A percentile compares a stretch with the other conserved stretches of the same genome.
Evolutionary conservation across 2,888 invertebrate genomes (phyloP).

Genomic region (Ochropleura leucogaster): DNA sequence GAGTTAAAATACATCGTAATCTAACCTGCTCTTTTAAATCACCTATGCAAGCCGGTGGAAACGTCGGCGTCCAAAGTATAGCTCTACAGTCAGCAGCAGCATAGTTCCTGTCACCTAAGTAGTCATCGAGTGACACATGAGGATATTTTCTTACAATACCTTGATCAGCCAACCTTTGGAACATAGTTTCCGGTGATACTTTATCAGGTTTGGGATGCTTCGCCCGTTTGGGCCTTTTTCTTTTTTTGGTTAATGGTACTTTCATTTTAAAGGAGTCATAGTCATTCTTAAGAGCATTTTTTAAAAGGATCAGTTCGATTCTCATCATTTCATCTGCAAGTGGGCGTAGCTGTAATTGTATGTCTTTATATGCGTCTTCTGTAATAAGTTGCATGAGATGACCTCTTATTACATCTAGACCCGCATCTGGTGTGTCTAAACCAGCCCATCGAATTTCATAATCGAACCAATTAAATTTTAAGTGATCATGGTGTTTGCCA

Average conservation of each 20-base stretch:
- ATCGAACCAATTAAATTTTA: slow-evolving; percentile 74
- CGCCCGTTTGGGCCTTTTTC: slow-evolving; percentile 82
- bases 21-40: slow-evolving; percentile 91
- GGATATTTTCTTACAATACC: slow-evolving; percentile 93
- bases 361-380: slow-evolving; percentile 91
- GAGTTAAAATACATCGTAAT: slow-evolving; percentile 91
- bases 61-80: slow-evolving; percentile 82
- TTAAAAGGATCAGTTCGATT: slow-evolving; percentile 88
- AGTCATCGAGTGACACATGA: slow-evolving; percentile 90
- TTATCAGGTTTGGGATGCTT: slow-evolving; percentile 92
- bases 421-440: slow-evolving; percentile 83
- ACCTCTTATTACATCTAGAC: slow-evolving; percentile 91
- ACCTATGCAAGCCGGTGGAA: slow-evolving; percentile 90
- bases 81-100: slow-evolving; percentile 89
- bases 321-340: slow-evolving; percentile 93
- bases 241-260: slow-evolving; percentile 76
- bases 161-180: slow-evolving; percentile 93
- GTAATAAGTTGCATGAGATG: slow-evolving; percentile 92
- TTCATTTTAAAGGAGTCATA: slow-evolving; percentile 67
- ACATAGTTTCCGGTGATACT: slow-evolving; percentile 91
- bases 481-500: slow-evolving; percentile 71
- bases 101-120: slow-evolving; percentile 93
- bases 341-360: slow-evolving; percentile 92
- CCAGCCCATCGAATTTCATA: slow-evolving; percentile 83
- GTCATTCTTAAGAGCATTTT: slow-evolving; percentile 88